A percentile compares a stretch with the other conserved stretches of the same genome.
phyloP scores from a whole-genome alignment of 2,113 vertebrate species.

The Uria aalge region DNA sequence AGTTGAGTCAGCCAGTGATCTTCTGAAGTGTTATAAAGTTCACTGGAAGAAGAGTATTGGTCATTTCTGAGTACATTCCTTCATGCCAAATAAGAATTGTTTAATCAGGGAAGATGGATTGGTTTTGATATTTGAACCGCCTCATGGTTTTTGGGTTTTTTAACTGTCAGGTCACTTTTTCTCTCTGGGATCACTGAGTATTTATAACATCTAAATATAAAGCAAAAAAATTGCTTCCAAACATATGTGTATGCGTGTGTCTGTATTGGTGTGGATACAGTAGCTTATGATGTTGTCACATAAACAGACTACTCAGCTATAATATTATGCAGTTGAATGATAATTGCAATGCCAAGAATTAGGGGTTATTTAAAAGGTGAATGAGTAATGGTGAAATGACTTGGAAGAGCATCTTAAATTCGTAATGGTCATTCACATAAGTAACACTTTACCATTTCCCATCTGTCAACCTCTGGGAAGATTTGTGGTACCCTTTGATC shows the following conservation, averaged over 20 bases:
- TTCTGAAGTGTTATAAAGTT: not conserved
- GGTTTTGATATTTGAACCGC: not conserved
- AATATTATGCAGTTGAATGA: not conserved
- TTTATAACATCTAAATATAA: not conserved
- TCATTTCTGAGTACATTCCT: not conserved
- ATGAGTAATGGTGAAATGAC: conserved; percentile 28
- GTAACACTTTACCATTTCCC: conserved; percentile 48
- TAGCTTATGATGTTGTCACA: not conserved
- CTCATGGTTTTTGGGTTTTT: not conserved
- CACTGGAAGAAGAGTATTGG: not conserved
- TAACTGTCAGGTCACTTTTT: not conserved
- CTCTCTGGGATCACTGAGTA: not conserved
- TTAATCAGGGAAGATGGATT: not conserved
- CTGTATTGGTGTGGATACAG: not conserved
- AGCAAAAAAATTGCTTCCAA: not conserved
- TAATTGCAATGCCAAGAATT: conserved; percentile 30
- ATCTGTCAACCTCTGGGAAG: conserved; percentile 52
- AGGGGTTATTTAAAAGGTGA: conserved; percentile 45
- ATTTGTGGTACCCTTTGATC: conserved; percentile 67
- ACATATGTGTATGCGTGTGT: not conserved
- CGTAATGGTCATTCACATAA: conserved; percentile 54
- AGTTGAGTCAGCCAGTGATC: not conserved
- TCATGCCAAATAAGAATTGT: not conserved
- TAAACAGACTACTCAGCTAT: not conserved
- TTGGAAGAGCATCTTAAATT: conserved; percentile 59